Evolutionary conservation across 2,797 vertebrate genomes (phyloP).

Genomic region (Zalophus californianus): DNA sequence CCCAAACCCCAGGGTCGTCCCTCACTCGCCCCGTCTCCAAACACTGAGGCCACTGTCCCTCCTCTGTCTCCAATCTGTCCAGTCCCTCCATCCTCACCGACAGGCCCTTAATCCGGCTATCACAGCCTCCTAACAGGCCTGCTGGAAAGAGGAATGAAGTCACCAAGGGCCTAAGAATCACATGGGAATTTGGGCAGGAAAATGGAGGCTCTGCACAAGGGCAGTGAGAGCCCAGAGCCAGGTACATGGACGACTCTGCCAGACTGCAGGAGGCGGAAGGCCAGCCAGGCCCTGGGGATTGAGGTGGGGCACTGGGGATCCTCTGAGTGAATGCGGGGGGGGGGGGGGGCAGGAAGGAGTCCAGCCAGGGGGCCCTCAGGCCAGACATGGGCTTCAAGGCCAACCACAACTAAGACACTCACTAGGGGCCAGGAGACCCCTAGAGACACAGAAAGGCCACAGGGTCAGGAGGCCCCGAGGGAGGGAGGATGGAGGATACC

Average conservation of each 20-base stretch:
- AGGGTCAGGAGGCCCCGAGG: neutral
- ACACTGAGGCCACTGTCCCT: neutral
- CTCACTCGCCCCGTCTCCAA: neutral
- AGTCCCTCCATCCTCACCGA: too few relatives aligned
- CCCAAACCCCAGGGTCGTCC: neutral
- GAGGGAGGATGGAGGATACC: conserved; percentile 75
- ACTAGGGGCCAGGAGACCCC: neutral
- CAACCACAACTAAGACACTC: neutral
- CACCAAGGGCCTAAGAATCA: neutral
- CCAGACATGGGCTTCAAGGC: neutral
- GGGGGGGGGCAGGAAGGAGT: neutral
- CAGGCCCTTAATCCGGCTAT: neutral
- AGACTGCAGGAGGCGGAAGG: neutral
- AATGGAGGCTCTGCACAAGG: neutral
- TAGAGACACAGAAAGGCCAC: neutral
- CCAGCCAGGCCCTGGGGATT: neutral
- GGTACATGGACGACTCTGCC: neutral
- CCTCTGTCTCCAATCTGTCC: neutral
- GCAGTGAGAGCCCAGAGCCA: neutral
- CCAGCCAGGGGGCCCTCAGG: neutral
- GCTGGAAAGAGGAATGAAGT: neutral
- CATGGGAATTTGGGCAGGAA: neutral
- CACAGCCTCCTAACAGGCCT: neutral
- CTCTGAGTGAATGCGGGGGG: neutral
- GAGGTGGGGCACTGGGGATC: neutral